Evolutionary conservation across 2,888 invertebrate genomes (phyloP).

Genomic region (Panzeria rudis): DNA sequence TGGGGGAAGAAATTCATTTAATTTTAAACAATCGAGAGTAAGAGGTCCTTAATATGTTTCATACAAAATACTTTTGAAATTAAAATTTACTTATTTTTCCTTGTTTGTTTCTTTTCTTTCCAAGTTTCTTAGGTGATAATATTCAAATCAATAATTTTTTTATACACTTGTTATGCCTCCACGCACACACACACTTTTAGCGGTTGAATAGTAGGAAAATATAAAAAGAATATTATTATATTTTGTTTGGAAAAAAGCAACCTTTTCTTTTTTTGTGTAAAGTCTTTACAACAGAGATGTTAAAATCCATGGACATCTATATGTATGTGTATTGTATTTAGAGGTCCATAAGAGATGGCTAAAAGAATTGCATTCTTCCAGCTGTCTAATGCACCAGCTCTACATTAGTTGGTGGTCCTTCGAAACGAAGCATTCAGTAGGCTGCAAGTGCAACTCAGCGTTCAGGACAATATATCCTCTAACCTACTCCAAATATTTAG

Average conservation of each 20-base stretch:
- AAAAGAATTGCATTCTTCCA: neutral
- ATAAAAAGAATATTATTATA: conserved; percentile 3
- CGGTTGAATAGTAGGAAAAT: neutral
- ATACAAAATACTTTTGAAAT: conserved; percentile 50
- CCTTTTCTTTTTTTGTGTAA: conserved; percentile 9
- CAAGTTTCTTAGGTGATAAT: conserved; percentile 71
- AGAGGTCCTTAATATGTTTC: conserved; percentile 13
- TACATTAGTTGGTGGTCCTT: neutral
- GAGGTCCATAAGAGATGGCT: neutral
- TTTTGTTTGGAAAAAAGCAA: conserved; percentile 42
- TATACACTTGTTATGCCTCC: neutral
- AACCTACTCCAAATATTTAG: neutral
- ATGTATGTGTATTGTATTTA: too few relatives aligned
- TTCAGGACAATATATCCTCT: too few relatives aligned
- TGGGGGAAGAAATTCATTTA: conserved; percentile 18
- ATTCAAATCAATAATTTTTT: conserved; percentile 59
- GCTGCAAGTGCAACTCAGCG: too few relatives aligned
- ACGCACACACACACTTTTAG: neutral
- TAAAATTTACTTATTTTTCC: conserved; percentile 43
- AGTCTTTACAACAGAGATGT: conserved; percentile 26
- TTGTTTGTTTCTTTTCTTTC: conserved; percentile 25
- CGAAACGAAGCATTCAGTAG: too few relatives aligned
- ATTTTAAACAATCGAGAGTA: conserved; percentile 31
- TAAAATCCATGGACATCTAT: neutral
- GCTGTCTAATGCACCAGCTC: too few relatives aligned